Conservation (phyloP, 53 echinoderm and acorn worm genomes). For the Luidia sarsii region DNA sequence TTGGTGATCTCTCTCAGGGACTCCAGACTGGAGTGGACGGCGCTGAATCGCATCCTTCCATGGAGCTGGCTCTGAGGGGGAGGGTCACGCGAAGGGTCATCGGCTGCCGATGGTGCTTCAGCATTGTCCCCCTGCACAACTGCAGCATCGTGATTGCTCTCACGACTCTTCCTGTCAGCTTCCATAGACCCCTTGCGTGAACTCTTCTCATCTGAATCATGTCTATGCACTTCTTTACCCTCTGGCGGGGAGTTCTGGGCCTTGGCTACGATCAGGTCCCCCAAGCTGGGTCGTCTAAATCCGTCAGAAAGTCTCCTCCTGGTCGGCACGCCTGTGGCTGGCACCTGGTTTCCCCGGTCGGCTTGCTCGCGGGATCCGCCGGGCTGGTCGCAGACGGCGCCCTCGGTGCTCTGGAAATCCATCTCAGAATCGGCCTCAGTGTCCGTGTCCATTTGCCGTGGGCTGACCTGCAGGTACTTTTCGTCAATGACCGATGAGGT, state of each 20-base stretch:
- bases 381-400: slow-evolving; percentile 25
- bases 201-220: neutral
- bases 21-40: slow-evolving; percentile 38
- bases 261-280: slow-evolving; percentile 72
- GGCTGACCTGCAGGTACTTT: slow-evolving; percentile 30
- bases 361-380: neutral
- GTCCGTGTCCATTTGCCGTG: slow-evolving; percentile 16
- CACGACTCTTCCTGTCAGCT: neutral
- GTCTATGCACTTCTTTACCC: neutral
- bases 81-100: neutral
- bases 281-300: slow-evolving; percentile 67
- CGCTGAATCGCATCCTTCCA: slow-evolving; percentile 39
- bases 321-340: slow-evolving; percentile 27
- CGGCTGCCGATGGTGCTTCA: neutral
- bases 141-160: neutral
- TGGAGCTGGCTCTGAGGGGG: neutral
- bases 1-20: slow-evolving; percentile 32
- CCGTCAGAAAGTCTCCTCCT: neutral
- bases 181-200: neutral
- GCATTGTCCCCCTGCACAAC: neutral
- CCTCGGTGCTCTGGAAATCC: slow-evolving; percentile 36
- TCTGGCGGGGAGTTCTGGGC: slow-evolving; percentile 54
- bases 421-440: slow-evolving; percentile 39
- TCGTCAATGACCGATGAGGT: slow-evolving; percentile 16
- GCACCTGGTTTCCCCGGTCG: neutral